phyloP scores from a whole-genome alignment of 2,888 invertebrate species.

The Platycheirus albimanus region DNA sequence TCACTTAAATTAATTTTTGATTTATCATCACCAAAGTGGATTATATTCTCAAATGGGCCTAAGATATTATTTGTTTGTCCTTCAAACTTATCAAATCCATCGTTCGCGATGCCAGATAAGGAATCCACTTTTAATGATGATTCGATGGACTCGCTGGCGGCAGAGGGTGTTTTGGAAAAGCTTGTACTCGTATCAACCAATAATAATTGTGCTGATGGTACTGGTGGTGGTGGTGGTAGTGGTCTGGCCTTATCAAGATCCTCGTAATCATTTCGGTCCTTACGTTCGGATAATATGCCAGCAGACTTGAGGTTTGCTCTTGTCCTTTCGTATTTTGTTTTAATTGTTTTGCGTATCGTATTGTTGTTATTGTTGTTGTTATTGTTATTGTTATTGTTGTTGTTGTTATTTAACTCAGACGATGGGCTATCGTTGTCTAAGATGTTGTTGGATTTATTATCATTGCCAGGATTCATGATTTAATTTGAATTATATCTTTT shows the following conservation, averaged over 20 bases:
- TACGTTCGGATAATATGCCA: conserved; percentile 29
- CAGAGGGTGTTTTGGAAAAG: conserved; percentile 11
- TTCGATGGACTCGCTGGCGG: neutral
- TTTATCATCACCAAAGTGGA: conserved; percentile 49
- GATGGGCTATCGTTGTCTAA: conserved; percentile 6
- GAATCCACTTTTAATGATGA: conserved; percentile 30
- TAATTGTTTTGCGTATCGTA: conserved; percentile 43
- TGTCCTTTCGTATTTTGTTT: conserved; percentile 50
- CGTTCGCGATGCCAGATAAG: conserved; percentile 8
- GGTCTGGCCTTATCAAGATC: conserved; percentile 74
- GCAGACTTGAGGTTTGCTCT: conserved; percentile 47
- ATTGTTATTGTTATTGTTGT: conserved; percentile 7
- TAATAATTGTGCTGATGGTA: too few relatives aligned
- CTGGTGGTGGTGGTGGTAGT: too few relatives aligned
- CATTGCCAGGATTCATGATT: conserved; percentile 6
- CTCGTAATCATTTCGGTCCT: conserved; percentile 74
- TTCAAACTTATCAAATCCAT: conserved; percentile 27
- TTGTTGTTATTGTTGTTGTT: conserved; percentile 28
- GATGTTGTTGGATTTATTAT: conserved; percentile 1
- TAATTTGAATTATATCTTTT: neutral
- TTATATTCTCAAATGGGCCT: conserved; percentile 41
- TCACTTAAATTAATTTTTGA: conserved; percentile 69
- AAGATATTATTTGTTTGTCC: conserved; percentile 9
- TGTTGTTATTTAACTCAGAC: conserved; percentile 8
- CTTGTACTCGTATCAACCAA: conserved; percentile 30